Evolutionary conservation across 2,888 invertebrate genomes (phyloP).

Genomic region (Linnaemya tessellans): DNA sequence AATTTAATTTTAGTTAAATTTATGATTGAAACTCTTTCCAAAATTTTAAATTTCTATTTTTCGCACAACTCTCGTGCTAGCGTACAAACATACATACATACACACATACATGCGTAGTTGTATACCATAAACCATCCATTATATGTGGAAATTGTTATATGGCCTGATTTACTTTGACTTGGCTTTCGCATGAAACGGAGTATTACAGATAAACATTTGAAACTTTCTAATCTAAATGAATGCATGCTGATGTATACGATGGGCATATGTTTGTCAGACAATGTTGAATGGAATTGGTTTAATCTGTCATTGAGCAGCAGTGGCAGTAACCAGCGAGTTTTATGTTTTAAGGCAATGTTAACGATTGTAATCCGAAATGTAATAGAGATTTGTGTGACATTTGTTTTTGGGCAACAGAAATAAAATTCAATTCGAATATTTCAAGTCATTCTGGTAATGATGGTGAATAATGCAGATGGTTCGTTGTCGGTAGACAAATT

Average conservation of each 20-base stretch:
- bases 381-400: conserved; percentile 44
- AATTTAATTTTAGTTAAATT: too few relatives aligned
- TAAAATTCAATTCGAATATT: conserved; percentile 30
- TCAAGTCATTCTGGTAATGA: conserved; percentile 28
- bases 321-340: conserved; percentile 7
- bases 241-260: neutral
- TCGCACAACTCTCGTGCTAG: neutral
- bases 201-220: conserved; percentile 7
- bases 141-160: conserved; percentile 41
- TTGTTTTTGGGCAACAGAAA: conserved; percentile 13
- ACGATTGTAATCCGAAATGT: conserved; percentile 47
- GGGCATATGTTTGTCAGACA: neutral
- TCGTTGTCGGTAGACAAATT: neutral
- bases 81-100: neutral
- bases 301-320: conserved; percentile 29
- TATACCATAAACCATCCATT: neutral
- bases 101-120: neutral
- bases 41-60: neutral
- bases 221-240: neutral
- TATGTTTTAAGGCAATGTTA: conserved; percentile 29
- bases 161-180: conserved; percentile 61
- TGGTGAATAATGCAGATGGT: conserved; percentile 20
- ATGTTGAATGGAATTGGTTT: conserved; percentile 13
- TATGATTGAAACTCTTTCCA: too few relatives aligned
- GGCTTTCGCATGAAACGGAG: neutral